A percentile compares a stretch with the other conserved stretches of the same genome.
phyloP scores from a whole-genome alignment of 2,888 invertebrate species.

The Podabrus alpinus region DNA sequence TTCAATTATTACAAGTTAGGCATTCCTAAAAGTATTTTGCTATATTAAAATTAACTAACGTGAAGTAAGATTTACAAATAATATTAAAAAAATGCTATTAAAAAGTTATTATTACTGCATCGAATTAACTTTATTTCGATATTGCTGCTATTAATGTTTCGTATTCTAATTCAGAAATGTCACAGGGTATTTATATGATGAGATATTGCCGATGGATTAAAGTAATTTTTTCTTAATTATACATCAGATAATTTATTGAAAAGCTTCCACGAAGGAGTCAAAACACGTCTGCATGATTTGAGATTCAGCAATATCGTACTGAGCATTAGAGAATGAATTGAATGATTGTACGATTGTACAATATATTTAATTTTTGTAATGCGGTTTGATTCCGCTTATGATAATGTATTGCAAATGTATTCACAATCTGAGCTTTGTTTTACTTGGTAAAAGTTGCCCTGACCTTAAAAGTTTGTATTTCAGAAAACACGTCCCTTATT shows the following conservation, averaged over 20 bases:
- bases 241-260: background rate
- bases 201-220: background rate
- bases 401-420: background rate
- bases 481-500: conserved; percentile 6
- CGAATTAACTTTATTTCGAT: background rate
- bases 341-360: background rate
- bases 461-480: conserved; percentile 32
- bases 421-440: background rate
- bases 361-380: background rate
- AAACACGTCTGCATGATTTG: too few species aligned
- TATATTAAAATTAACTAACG: background rate
- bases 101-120: background rate
- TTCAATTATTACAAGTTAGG: background rate
- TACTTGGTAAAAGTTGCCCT: conserved; percentile 34
- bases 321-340: too few species aligned
- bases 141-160: background rate
- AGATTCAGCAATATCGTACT: background rate
- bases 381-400: background rate
- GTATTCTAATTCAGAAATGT: background rate
- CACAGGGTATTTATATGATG: background rate
- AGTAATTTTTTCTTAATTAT: background rate
- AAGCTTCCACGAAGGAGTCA: background rate
- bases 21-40: background rate
- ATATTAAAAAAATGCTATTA: background rate
- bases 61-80: background rate